Percentiles rank a stretch among this genome's conserved stretches.
These are phyloP conservation scores for Serripes groenlandicus DNA, from an alignment of 2,888 invertebrate genomes.

Conservation along the genomic window DNA sequence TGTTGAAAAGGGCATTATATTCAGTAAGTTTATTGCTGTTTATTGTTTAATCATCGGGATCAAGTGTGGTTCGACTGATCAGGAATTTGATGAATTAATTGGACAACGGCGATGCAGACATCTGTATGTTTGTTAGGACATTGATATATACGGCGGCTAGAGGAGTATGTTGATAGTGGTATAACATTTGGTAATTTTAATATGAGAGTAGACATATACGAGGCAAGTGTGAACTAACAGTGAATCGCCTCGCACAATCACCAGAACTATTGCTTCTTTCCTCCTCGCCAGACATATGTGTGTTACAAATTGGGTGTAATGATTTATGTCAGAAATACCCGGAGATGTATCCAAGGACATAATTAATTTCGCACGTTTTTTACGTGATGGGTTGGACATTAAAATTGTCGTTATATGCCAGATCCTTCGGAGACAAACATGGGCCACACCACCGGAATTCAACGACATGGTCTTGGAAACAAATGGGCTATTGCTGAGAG, in stretches of 20 bases:
- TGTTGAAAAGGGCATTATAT: no score
- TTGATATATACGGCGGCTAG: neutral
- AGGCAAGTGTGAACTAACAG: neutral
- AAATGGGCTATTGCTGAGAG: neutral
- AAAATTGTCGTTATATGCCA: neutral
- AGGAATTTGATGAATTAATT: no score
- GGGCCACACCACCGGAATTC: neutral
- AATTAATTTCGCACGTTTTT: neutral
- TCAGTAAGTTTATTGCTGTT: no score
- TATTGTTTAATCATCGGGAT: no score
- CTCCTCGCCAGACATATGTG: neutral
- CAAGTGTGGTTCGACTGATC: no score
- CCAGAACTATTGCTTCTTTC: neutral
- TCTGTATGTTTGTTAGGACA: no score
- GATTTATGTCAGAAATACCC: neutral
- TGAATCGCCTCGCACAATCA: neutral
- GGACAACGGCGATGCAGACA: no score
- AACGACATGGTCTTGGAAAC: neutral
- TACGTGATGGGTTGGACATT: neutral
- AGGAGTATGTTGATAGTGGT: neutral
- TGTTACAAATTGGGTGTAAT: neutral
- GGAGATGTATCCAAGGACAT: neutral
- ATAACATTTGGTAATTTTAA: neutral
- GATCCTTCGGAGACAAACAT: neutral
- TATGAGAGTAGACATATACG: neutral